Conservation (phyloP, 2,888 invertebrate genomes). For the Philopedon plagiatum region DNA sequence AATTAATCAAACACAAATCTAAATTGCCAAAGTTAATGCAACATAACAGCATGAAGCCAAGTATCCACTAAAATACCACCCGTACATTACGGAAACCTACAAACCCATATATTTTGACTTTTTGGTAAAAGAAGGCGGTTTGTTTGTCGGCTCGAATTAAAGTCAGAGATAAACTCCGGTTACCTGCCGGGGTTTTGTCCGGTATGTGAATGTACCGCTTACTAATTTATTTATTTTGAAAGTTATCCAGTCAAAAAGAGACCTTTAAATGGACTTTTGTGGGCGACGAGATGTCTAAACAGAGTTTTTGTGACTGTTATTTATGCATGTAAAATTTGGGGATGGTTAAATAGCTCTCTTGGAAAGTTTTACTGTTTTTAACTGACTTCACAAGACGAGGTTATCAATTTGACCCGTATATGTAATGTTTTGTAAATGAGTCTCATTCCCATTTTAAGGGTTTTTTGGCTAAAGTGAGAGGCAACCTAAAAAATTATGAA, state of each 20-base stretch:
- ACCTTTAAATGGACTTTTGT: slow-evolving; percentile 38
- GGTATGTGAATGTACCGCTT: slow-evolving; percentile 23
- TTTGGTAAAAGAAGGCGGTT: slow-evolving; percentile 57
- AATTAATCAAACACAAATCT: no score
- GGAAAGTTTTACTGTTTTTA: no score
- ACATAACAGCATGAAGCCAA: no score
- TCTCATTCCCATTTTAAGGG: no score
- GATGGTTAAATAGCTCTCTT: no score
- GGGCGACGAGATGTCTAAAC: slow-evolving; percentile 42
- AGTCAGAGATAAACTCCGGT: slow-evolving; percentile 44
- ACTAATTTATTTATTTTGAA: slow-evolving; percentile 48
- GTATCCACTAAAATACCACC: slow-evolving; percentile 30
- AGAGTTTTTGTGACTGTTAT: slow-evolving; percentile 30
- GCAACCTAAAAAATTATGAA: no score
- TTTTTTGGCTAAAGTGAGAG: no score
- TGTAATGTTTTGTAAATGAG: no score
- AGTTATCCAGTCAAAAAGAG: slow-evolving; percentile 42
- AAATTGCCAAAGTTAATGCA: no score
- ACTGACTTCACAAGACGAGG: no score
- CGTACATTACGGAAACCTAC: background rate
- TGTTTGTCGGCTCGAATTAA: slow-evolving; percentile 58
- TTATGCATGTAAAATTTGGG: no score
- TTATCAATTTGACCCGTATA: no score
- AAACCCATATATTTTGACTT: slow-evolving; percentile 58
- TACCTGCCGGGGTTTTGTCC: slow-evolving; percentile 44